Percentiles rank a stretch among this genome's conserved stretches.
These are phyloP conservation scores for Phalanger gymnotis DNA, from an alignment of 2,797 vertebrate genomes.

Conservation along the genomic window DNA sequence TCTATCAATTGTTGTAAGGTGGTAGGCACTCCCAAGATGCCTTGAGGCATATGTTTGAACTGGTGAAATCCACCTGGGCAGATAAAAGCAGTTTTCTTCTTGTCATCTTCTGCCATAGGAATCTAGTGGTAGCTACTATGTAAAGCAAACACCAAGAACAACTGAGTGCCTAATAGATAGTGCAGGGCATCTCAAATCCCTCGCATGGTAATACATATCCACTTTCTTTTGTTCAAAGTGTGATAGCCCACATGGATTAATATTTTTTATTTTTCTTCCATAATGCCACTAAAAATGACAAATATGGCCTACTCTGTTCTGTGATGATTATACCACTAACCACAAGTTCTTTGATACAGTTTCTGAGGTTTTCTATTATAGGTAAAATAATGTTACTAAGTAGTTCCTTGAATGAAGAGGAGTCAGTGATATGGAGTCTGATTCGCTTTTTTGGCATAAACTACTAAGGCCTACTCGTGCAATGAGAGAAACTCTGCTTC, in stretches of 20 bases:
- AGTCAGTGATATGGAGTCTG: background rate
- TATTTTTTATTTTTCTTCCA: background rate
- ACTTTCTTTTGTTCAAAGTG: background rate
- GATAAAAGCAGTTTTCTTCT: background rate
- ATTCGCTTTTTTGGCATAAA: background rate
- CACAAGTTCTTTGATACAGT: background rate
- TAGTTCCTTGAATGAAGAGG: background rate
- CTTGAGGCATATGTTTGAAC: background rate
- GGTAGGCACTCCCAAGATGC: background rate
- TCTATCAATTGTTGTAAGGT: background rate
- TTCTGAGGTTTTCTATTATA: background rate
- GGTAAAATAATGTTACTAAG: background rate
- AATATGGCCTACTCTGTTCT: background rate
- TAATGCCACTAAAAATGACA: background rate
- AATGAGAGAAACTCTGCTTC: background rate
- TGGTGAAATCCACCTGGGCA: background rate
- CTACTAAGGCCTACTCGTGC: background rate
- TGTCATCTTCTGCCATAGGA: background rate
- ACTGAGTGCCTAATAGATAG: background rate
- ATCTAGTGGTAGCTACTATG: background rate
- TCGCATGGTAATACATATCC: background rate
- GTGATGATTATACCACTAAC: background rate
- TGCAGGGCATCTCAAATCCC: background rate
- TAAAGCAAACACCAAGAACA: background rate
- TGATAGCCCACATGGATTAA: background rate